Evolutionary conservation across 2,113 vertebrate genomes (phyloP).

Genomic region (Lethenteron reissneri): DNA sequence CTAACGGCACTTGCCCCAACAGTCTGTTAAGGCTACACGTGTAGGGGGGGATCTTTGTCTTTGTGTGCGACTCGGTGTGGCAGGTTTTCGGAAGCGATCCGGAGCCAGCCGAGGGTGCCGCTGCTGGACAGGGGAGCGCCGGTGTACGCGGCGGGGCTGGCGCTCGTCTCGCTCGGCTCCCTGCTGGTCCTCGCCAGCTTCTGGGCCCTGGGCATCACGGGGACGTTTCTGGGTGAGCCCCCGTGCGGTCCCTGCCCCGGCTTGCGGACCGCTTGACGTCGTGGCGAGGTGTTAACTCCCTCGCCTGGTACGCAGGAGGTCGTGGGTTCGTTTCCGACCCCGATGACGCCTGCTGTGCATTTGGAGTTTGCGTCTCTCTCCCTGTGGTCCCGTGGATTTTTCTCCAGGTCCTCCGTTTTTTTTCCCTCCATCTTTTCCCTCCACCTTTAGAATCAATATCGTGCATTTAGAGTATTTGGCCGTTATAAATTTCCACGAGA

Average conservation of each 20-base stretch:
- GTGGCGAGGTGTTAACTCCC: too few species aligned
- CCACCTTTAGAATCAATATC: too few species aligned
- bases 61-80: constrained; percentile 9
- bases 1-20: constrained; percentile 14
- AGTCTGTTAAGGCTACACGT: constrained; percentile 9
- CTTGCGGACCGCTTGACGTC: too few species aligned
- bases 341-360: too few species aligned
- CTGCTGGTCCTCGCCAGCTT: constrained; percentile 68
- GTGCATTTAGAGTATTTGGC: too few species aligned
- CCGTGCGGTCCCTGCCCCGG: not conserved
- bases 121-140: constrained; percentile 25
- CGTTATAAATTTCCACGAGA: too few species aligned
- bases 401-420: too few species aligned
- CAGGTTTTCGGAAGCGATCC: constrained; percentile 65
- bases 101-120: constrained; percentile 35
- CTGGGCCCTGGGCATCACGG: constrained; percentile 56
- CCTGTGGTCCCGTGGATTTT: too few species aligned
- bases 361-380: too few species aligned
- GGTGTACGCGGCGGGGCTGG: constrained; percentile 25
- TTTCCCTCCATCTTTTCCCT: too few species aligned
- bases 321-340: too few species aligned
- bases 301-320: too few species aligned
- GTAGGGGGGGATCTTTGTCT: constrained; percentile 9
- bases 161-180: constrained; percentile 28
- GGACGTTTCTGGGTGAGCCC: constrained; percentile 71